phyloP scores from a whole-genome alignment of 1,140 invertebrate species.

The Drosophila erecta region DNA sequence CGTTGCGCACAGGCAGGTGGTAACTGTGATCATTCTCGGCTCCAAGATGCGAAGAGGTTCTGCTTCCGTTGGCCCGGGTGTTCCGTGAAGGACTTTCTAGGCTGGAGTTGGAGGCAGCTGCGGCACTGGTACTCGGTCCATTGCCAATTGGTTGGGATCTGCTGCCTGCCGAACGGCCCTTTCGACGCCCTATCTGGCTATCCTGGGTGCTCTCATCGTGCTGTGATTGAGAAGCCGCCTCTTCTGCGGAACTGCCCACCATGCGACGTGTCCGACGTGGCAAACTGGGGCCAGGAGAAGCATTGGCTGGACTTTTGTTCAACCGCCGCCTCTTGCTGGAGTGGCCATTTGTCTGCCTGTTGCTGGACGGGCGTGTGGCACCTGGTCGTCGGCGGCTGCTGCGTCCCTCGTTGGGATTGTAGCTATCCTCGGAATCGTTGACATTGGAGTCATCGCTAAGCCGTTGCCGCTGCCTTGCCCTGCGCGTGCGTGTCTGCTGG shows the following conservation, averaged over 20 bases:
- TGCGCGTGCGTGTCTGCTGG: conserved; percentile 48
- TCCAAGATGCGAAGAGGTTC: conserved; percentile 38
- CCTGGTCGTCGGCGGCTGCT: conserved; percentile 21
- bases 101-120: conserved; percentile 42
- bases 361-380: conserved; percentile 21
- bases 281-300: conserved; percentile 1
- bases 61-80: conserved; percentile 65
- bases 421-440: conserved; percentile 84
- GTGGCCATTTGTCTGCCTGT: conserved; percentile 31
- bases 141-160: conserved; percentile 36
- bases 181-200: conserved; percentile 61
- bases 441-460: conserved; percentile 51
- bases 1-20: conserved; percentile 76
- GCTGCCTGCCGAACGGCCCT: conserved; percentile 47
- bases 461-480: conserved; percentile 41
- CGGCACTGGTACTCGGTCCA: conserved; percentile 65
- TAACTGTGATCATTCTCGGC: conserved; percentile 83
- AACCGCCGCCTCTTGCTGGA: conserved; percentile 32
- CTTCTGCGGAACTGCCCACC: conserved; percentile 62
- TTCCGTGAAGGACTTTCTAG: conserved; percentile 69
- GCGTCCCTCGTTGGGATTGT: conserved; percentile 79
- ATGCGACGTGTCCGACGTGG: conserved; percentile 55
- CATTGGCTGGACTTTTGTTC: conserved; percentile 23
- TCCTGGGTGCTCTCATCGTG: conserved; percentile 79
- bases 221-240: conserved; percentile 60